A percentile compares a stretch with the other conserved stretches of the same genome.
phyloP scores from a whole-genome alignment of 2,113 vertebrate genomes.

The Dolichallabes microphthalmus region DNA sequence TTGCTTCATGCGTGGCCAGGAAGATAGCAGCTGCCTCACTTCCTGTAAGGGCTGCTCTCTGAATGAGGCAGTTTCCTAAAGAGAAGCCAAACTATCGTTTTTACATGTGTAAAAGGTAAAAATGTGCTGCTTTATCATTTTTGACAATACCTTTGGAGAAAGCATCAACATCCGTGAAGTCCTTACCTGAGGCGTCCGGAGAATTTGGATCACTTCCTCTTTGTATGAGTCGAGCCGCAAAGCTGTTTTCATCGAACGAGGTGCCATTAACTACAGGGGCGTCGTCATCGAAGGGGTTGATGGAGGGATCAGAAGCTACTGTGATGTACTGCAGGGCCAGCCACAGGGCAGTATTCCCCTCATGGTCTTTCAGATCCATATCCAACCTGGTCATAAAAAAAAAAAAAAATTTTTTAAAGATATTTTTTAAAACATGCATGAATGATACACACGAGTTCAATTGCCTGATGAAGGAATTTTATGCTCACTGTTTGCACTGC shows the following conservation, averaged over 20 bases:
- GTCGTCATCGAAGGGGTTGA: slow-evolving; percentile 94
- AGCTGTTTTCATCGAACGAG: slow-evolving; percentile 94
- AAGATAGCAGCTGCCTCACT: slow-evolving; percentile 95
- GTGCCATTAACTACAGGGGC: slow-evolving; percentile 88
- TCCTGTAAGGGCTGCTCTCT: slow-evolving; percentile 84
- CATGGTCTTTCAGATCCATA: slow-evolving; percentile 92
- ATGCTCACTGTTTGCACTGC: slow-evolving; percentile 93
- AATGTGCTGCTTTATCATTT: neutral
- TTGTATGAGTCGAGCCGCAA: slow-evolving; percentile 90
- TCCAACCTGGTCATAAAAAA: slow-evolving; percentile 76
- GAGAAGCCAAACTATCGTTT: neutral
- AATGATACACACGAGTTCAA: neutral
- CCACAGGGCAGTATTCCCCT: slow-evolving; percentile 96
- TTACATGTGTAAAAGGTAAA: no score
- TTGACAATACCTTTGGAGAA: neutral
- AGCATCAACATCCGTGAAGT: neutral
- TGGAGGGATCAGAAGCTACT: slow-evolving; percentile 82
- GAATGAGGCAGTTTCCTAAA: slow-evolving; percentile 90
- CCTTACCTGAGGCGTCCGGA: slow-evolving; percentile 84
- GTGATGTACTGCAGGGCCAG: slow-evolving; percentile 94
- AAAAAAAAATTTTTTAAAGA: neutral
- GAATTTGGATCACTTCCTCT: slow-evolving; percentile 91
- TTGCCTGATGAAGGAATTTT: neutral
- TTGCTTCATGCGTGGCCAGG: slow-evolving; percentile 89
- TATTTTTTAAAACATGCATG: neutral